These are phyloP conservation scores for Gymnocypris eckloni DNA, from an alignment of 2,797 vertebrate species.

Conservation along the genomic window DNA sequence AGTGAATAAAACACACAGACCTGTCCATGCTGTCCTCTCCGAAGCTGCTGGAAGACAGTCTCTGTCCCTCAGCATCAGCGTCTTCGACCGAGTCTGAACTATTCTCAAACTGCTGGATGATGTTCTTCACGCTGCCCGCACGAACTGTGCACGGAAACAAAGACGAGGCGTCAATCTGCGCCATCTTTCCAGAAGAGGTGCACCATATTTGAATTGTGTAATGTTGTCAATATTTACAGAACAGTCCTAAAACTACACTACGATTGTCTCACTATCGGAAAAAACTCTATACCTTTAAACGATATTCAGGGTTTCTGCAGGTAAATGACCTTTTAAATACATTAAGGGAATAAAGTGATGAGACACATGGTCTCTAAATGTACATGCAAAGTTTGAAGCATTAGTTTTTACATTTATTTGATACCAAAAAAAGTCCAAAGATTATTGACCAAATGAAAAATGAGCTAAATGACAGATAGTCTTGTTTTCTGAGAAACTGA, in stretches of 20 bases:
- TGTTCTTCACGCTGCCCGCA: conserved; percentile 89
- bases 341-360: background rate
- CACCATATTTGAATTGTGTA: background rate
- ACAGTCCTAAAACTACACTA: background rate
- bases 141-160: conserved; percentile 76
- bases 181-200: background rate
- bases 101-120: conserved; percentile 96
- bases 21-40: conserved; percentile 87
- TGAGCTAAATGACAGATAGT: too few relatives aligned
- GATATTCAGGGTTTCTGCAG: background rate
- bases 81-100: conserved; percentile 75
- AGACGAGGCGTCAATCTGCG: background rate
- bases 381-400: too few relatives aligned
- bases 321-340: background rate
- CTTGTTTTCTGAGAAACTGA: too few relatives aligned
- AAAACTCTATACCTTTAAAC: background rate
- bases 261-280: background rate
- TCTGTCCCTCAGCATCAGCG: conserved; percentile 75
- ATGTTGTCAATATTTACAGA: background rate
- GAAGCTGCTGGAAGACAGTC: conserved; percentile 88
- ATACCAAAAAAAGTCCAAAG: too few relatives aligned
- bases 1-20: conserved; percentile 49
- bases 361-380: background rate
- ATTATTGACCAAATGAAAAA: too few relatives aligned
- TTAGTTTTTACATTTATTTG: too few relatives aligned